Conservation (phyloP, 2,797 vertebrate species). For the Cyclura pinguis region DNA sequence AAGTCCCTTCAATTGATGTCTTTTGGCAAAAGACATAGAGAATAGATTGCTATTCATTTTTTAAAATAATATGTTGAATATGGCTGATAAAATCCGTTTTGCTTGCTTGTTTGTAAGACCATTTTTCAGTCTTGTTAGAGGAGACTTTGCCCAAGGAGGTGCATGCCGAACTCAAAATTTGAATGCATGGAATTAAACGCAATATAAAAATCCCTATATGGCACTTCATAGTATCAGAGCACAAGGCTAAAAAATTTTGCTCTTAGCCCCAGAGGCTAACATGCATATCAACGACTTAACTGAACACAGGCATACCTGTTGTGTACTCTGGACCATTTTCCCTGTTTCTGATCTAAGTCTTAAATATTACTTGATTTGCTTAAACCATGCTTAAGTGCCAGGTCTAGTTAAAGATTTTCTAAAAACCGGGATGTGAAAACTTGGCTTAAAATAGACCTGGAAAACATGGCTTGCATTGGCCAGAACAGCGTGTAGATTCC, state of each 20-base stretch:
- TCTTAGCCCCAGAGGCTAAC: background rate
- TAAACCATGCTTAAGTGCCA: background rate
- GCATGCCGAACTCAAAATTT: background rate
- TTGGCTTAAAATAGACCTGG: background rate
- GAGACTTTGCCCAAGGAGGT: background rate
- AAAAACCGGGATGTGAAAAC: background rate
- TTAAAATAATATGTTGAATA: background rate
- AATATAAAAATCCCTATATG: background rate
- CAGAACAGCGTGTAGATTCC: too few relatives aligned
- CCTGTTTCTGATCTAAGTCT: background rate
- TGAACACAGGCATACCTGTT: background rate
- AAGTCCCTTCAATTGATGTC: background rate
- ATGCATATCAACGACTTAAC: background rate
- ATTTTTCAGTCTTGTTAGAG: background rate
- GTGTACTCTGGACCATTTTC: too few relatives aligned
- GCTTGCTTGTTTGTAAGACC: background rate
- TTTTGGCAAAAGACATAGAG: background rate
- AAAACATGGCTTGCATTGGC: background rate
- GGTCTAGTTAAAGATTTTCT: background rate
- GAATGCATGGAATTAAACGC: background rate
- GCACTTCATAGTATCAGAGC: background rate
- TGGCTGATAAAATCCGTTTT: background rate
- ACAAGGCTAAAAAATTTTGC: background rate
- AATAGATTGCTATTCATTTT: background rate
- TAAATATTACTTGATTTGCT: background rate